Evolutionary conservation across 53 echinoderm and acorn worm genomes (phyloP), one percentile per base, ranked within the genome.

Genomic region (Apostichopus leukothele): DNA sequence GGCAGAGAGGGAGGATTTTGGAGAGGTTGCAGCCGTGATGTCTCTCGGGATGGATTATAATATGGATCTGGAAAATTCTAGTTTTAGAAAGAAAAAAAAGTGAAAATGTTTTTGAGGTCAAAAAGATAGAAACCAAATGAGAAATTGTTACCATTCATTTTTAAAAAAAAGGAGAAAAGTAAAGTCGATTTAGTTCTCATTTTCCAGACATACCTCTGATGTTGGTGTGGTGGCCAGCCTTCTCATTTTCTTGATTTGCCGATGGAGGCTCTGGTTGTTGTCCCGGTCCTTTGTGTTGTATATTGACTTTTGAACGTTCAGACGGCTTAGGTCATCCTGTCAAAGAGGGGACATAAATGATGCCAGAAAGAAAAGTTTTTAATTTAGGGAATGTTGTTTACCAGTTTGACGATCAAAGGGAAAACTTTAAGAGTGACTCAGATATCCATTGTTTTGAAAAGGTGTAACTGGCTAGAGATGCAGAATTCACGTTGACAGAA

Each of bases 181-280:
- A 27, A 27, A 27, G 27, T 27, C 27, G 27, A 27, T 27, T 27
- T 27, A 27, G 27, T 1, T 27, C 27, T 27, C 27, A 27, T 27
- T 27, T 27, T 27, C 27, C 27, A 27, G 27, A 1, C 52, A 50
- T 14, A 84, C 84, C 84, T 59, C 84, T 60, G 84, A 84, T 16
- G 84, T 84, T 20, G 84, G 84, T 57, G 84, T 84, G 22, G 60
- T 84, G 8, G 84, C 84, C 63, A 63, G 16, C 63, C 63, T 63
- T 39, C 84, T 84, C 67, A 84, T 63, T 21, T 60, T 66, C 84
- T 84, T 84, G 20, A 84, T 60, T 39, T 84, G 84, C 9, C 60
- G 84, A 55, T 84, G 84, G 23, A 84, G 39, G 39, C 27, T 66
- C 23, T 84, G 67, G 84, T 84, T 84, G 53, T 79, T 79, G 20